Base-by-base conservation (phyloP, 2,888 invertebrate genomes). In the Apantesis nais region DNA sequence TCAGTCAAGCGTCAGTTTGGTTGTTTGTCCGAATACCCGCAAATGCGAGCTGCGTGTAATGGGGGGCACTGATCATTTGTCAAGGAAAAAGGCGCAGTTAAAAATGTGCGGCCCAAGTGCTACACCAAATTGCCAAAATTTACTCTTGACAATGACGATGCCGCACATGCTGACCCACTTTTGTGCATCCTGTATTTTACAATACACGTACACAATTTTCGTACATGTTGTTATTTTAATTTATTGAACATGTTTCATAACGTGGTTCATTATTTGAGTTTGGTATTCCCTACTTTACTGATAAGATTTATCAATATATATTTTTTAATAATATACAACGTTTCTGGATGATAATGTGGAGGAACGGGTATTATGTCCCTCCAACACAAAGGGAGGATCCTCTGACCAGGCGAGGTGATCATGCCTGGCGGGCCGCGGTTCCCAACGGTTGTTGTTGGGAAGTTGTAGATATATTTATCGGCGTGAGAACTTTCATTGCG, bases 161-260 rank as follows among this genome's bases (percentile, higher is more conserved):
- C 62, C 34, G 37, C 39, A 22, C 11, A 31, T 39, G 48, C 52
- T 62, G 62, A 55, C 62, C 52, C 39, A 68, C 52, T 62, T 68
- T 48, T 62, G 12, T 44, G 25, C 48, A 31, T 39, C 14, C 19
- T 60, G 61, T 44, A 44, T 44, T 67, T 44, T 29, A 37, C 52
- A 39, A 39, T 55, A 55, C 66, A 66, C 37, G 66, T 31, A 66
- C 37, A 66, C 66, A 34, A 58, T 66, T 66, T 58, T 34, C 37
- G 48, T 39, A 14, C n/a, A 48, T 14, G n/a, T 64, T 41, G 48
- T 58, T 22, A 67, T 41, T 60, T 55, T 62, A 44, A 67, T 62
- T 61, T 60, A 29, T 29, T 66, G 44, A 39, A 67, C 39, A 44
- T 37, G 67, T 67, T 58, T 29, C 29, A 29, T 16, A 29, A 29